Percentiles rank a stretch among this genome's conserved stretches.
Evolutionary conservation across 2,888 invertebrate species (phyloP).

Genomic region (Ischnura elegans): DNA sequence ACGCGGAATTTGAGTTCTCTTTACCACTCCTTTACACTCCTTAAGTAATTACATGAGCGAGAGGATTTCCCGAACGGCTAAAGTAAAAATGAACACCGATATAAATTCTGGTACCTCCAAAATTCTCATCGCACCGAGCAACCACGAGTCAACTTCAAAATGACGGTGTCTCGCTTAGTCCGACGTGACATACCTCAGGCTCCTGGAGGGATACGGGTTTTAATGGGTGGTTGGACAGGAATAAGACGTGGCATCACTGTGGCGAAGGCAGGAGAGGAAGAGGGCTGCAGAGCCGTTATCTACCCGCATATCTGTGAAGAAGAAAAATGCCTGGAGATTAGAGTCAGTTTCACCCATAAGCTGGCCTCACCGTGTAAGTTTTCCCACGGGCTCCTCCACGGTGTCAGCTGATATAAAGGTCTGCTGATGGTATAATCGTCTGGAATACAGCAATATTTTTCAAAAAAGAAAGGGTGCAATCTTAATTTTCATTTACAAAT

Average conservation of each 20-base stretch:
- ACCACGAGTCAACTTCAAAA: neutral
- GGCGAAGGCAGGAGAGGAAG: neutral
- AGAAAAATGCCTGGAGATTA: neutral
- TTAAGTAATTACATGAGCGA: no score
- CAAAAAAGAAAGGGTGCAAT: no score
- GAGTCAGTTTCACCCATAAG: neutral
- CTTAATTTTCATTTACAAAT: no score
- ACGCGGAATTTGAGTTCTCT: no score
- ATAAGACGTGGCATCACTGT: neutral
- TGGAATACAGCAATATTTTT: no score
- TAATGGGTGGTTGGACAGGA: neutral
- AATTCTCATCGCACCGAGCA: neutral
- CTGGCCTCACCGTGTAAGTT: no score
- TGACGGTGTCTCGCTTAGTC: neutral
- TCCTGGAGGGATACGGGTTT: neutral
- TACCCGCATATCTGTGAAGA: neutral
- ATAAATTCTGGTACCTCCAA: neutral
- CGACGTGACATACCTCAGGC: neutral
- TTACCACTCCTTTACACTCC: no score
- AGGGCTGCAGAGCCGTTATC: neutral
- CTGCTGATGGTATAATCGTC: no score
- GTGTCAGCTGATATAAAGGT: no score
- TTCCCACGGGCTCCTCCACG: no score
- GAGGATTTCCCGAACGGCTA: neutral
- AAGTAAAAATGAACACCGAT: no score